Percentiles rank a stretch among this genome's conserved stretches.
Evolutionary conservation across 2,797 vertebrate species (phyloP).

Genomic region (Salarias fasciatus): DNA sequence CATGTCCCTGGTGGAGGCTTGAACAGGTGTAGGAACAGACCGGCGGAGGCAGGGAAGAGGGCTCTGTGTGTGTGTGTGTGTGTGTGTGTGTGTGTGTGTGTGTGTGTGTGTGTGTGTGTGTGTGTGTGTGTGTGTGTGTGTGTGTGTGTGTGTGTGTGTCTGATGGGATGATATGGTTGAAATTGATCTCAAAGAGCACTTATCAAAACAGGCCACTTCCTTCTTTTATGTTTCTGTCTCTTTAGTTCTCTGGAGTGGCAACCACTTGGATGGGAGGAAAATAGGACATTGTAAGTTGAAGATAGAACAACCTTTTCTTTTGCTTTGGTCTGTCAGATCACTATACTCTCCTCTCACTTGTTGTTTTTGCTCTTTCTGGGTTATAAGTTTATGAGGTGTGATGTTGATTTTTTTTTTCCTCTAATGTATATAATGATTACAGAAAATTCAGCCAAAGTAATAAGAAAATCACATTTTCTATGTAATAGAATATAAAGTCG

Average conservation of each 20-base stretch:
- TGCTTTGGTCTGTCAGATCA: constrained; percentile 72
- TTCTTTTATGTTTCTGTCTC: constrained; percentile 84
- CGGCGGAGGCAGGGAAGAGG: constrained; percentile 70
- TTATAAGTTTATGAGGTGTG: constrained; percentile 33
- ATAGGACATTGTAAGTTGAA: constrained; percentile 86
- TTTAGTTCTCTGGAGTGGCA: constrained; percentile 86
- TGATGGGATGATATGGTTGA: constrained; percentile 68
- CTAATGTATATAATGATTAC: constrained; percentile 66
- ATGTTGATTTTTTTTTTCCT: constrained; percentile 5
- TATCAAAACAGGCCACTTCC: constrained; percentile 80
- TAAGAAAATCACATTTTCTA: constrained; percentile 70
- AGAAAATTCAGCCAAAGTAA: constrained; percentile 58
- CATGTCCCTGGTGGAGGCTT: constrained; percentile 82
- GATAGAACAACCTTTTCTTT: constrained; percentile 78
- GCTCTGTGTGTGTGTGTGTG: constrained; percentile 42
- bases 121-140: constrained; percentile 20
- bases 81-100: constrained; percentile 25
- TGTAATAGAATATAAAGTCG: constrained; percentile 47
- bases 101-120: constrained; percentile 14
- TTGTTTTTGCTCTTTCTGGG: constrained; percentile 47
- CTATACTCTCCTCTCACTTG: constrained; percentile 45
- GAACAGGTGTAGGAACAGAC: constrained; percentile 83
- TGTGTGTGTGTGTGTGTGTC: constrained; percentile 27
- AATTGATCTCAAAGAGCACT: constrained; percentile 82
- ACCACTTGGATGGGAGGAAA: constrained; percentile 86